phyloP scores from a whole-genome alignment of 2,113 vertebrate species.

The Notarius quadriscutis region DNA sequence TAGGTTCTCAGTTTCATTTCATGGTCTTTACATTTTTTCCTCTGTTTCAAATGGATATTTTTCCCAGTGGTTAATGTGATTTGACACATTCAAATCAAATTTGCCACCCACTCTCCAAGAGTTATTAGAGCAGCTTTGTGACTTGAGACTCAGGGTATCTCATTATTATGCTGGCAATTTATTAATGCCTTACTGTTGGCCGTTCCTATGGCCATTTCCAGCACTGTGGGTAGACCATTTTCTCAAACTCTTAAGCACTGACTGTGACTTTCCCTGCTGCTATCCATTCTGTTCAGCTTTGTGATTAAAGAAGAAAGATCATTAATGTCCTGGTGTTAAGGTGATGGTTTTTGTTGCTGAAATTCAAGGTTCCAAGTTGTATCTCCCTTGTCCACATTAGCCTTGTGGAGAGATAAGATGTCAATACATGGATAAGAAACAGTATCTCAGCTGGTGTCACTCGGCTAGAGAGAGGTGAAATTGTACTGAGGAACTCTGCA shows the following conservation, averaged over 20 bases:
- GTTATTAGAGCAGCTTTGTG: slow-evolving; percentile 18
- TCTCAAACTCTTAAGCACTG: slow-evolving; percentile 9
- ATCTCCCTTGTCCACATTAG: slow-evolving; percentile 13
- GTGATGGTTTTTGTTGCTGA: slow-evolving; percentile 25
- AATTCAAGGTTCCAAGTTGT: neutral
- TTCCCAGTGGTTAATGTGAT: slow-evolving; percentile 26
- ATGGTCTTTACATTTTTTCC: slow-evolving; percentile 38
- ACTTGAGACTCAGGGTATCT: slow-evolving; percentile 5
- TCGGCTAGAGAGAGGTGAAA: slow-evolving; percentile 4
- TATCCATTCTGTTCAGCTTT: neutral
- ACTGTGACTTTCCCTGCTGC: slow-evolving; percentile 24
- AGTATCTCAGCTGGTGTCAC: slow-evolving; percentile 50
- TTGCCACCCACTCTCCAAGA: slow-evolving; percentile 7
- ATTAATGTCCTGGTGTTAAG: slow-evolving; percentile 25
- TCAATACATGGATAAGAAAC: slow-evolving; percentile 53
- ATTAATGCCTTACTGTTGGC: slow-evolving; percentile 40
- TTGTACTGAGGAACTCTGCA: slow-evolving; percentile 9
- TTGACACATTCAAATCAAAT: slow-evolving; percentile 37
- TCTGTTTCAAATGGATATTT: slow-evolving; percentile 39
- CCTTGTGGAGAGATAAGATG: slow-evolving; percentile 43
- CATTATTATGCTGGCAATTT: slow-evolving; percentile 43
- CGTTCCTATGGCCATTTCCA: slow-evolving; percentile 14
- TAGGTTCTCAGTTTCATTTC: slow-evolving; percentile 41
- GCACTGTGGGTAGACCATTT: slow-evolving; percentile 29
- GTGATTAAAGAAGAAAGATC: slow-evolving; percentile 13